Conservation (phyloP, 2,797 vertebrate genomes). For the Philypnodon macrostomus region DNA sequence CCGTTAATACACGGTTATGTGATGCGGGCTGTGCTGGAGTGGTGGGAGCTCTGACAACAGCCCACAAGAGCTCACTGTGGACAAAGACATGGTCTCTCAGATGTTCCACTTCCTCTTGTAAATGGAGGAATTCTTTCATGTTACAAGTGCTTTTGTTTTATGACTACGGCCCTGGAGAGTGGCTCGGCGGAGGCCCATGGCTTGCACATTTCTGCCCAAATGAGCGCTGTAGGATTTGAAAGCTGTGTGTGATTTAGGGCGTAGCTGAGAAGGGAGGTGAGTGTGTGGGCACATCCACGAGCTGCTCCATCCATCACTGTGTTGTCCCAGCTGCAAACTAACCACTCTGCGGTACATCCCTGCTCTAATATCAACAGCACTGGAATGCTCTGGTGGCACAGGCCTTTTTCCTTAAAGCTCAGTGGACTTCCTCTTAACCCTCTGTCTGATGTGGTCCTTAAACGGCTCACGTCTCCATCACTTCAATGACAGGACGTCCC, state of each 20-base stretch:
- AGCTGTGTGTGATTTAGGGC: constrained; percentile 33
- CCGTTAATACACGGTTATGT: constrained; percentile 29
- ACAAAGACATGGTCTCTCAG: constrained; percentile 80
- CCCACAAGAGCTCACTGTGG: constrained; percentile 69
- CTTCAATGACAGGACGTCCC: constrained; percentile 54
- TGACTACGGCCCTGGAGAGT: constrained; percentile 63
- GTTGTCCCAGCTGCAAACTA: constrained; percentile 74
- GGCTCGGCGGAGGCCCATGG: constrained; percentile 61
- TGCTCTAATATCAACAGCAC: constrained; percentile 71
- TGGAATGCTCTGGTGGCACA: constrained; percentile 71
- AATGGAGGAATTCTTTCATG: constrained; percentile 87
- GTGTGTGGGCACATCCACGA: constrained; percentile 64
- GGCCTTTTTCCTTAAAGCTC: constrained; percentile 64
- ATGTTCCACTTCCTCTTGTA: constrained; percentile 84
- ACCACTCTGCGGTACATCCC: constrained; percentile 72
- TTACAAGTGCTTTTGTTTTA: constrained; percentile 83
- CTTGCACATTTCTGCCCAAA: constrained; percentile 56
- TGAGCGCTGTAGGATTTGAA: constrained; percentile 42
- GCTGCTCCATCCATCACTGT: constrained; percentile 67
- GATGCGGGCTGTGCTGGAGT: constrained; percentile 15
- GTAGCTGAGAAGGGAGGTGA: constrained; percentile 48
- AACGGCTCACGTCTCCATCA: constrained; percentile 45
- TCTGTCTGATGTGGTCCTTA: constrained; percentile 35
- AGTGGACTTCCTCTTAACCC: constrained; percentile 43
- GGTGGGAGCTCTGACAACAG: constrained; percentile 57